Percentiles rank a stretch among this genome's conserved stretches.
phyloP scores from a whole-genome alignment of 2,797 vertebrate genomes.

The Sebastes kiyomatsui region DNA sequence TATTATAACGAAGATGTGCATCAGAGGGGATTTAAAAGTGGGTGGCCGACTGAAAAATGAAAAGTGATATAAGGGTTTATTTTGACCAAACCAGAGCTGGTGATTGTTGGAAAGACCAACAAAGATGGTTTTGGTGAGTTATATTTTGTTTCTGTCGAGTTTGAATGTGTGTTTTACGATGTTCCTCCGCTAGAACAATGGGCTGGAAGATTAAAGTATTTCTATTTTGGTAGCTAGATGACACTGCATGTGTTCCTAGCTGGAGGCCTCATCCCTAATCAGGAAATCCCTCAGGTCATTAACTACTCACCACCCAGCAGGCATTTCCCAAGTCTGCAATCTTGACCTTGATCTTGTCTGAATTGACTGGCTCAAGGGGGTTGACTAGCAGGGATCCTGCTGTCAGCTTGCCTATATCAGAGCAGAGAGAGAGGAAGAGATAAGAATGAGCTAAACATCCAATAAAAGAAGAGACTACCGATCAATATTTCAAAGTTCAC shows the following conservation, averaged over 20 bases:
- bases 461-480: background rate
- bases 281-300: constrained; percentile 70
- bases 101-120: too few relatives aligned
- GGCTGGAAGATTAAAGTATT: background rate
- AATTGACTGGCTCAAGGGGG: constrained; percentile 95
- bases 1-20: too few relatives aligned
- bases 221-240: constrained; percentile 33
- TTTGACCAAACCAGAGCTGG: too few relatives aligned
- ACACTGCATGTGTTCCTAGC: constrained; percentile 26
- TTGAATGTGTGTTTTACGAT: too few relatives aligned
- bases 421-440: constrained; percentile 22
- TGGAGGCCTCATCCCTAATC: constrained; percentile 31
- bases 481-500: constrained; percentile 15
- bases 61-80: too few relatives aligned
- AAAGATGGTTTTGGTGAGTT: too few relatives aligned
- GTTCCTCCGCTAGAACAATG: background rate
- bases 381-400: constrained; percentile 94
- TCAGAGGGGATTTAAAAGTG: too few relatives aligned
- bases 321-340: constrained; percentile 98
- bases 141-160: too few relatives aligned
- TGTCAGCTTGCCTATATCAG: constrained; percentile 85
- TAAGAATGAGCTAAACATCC: constrained; percentile 11
- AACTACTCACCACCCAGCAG: constrained; percentile 97
- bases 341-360: constrained; percentile 97
- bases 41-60: too few relatives aligned